A percentile compares a stretch with the other conserved stretches of the same genome.
These are phyloP conservation scores for Allygus modestus DNA, from an alignment of 2,888 invertebrate genomes.

Conservation along the genomic window DNA sequence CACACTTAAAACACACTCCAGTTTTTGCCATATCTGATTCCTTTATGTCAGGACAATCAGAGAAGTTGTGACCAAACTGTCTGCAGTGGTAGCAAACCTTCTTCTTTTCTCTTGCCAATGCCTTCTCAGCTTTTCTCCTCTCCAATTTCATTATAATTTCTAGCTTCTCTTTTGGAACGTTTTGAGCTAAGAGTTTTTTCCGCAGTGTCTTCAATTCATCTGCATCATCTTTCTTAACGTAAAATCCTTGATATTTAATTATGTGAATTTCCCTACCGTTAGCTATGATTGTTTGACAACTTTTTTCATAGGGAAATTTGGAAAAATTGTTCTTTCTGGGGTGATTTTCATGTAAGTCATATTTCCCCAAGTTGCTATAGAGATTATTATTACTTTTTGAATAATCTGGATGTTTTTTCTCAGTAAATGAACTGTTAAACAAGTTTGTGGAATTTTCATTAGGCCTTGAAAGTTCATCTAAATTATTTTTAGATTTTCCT, in stretches of 20 bases:
- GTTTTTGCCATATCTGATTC: slow-evolving; percentile 75
- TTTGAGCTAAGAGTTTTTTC: slow-evolving; percentile 80
- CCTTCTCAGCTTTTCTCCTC: slow-evolving; percentile 84
- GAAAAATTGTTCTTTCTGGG: neutral
- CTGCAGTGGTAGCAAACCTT: slow-evolving; percentile 87
- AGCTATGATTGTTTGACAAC: slow-evolving; percentile 78
- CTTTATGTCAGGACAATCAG: slow-evolving; percentile 86
- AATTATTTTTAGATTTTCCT: neutral
- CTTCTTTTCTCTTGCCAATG: slow-evolving; percentile 81
- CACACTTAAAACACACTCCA: slow-evolving; percentile 93
- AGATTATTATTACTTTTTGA: neutral
- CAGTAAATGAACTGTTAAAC: neutral
- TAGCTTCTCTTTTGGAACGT: slow-evolving; percentile 82
- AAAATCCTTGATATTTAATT: slow-evolving; percentile 83
- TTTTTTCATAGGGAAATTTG: slow-evolving; percentile 55
- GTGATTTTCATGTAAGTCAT: neutral
- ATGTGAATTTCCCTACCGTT: slow-evolving; percentile 82
- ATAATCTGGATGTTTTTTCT: neutral
- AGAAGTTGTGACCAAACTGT: slow-evolving; percentile 87
- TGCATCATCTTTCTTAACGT: slow-evolving; percentile 84
- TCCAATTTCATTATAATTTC: slow-evolving; percentile 83
- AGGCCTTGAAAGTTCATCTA: neutral
- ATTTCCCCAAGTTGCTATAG: neutral
- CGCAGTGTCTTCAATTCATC: slow-evolving; percentile 80
- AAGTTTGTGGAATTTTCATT: neutral